phyloP scores from a whole-genome alignment of 2,113 vertebrate genomes.

The Manacus vitellinus region DNA sequence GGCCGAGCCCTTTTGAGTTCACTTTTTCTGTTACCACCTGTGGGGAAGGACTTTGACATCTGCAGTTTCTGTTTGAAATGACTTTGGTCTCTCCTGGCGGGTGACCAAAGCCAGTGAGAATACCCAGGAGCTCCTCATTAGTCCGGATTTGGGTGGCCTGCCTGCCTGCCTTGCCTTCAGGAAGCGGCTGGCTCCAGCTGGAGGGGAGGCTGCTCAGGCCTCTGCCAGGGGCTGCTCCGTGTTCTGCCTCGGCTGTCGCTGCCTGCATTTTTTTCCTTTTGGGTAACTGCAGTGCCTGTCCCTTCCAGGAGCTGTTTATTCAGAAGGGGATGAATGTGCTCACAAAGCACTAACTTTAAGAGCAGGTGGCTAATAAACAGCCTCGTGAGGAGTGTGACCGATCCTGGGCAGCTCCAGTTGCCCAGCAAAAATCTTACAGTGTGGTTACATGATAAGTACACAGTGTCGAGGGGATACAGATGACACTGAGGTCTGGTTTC shows the following conservation, averaged over 20 bases:
- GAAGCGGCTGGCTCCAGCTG: neutral
- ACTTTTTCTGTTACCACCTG: neutral
- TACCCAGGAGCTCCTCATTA: neutral
- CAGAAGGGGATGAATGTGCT: neutral
- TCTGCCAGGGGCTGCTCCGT: neutral
- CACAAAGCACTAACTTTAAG: neutral
- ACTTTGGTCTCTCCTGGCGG: neutral
- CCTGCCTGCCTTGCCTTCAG: neutral
- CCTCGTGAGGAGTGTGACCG: fast-evolving
- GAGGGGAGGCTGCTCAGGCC: neutral
- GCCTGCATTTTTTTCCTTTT: neutral
- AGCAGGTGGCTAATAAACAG: neutral
- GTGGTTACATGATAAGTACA: fast-evolving
- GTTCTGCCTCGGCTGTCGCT: fast-evolving
- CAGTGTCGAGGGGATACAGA: neutral
- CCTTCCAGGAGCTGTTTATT: neutral
- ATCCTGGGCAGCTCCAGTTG: neutral
- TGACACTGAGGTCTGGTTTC: neutral
- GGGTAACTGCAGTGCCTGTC: neutral
- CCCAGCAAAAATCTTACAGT: neutral
- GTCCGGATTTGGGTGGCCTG: neutral
- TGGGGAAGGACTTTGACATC: neutral
- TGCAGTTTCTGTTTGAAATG: neutral
- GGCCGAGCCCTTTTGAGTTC: neutral
- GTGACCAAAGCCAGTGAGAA: neutral